Base-by-base conservation (phyloP, 2,888 invertebrate genomes). In the Druceiella hillmani region DNA sequence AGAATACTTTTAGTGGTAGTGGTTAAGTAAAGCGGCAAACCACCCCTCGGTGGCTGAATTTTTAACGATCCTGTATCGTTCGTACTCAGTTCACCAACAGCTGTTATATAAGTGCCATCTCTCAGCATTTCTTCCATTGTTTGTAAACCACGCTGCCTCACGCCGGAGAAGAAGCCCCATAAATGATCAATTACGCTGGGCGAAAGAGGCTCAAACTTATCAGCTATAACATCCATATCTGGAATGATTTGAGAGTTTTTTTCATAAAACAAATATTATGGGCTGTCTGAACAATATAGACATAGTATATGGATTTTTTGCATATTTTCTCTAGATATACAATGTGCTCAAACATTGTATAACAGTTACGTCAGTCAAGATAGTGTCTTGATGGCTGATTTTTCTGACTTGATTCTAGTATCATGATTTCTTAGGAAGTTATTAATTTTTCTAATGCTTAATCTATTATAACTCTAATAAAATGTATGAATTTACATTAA, bases 91-190 rank as follows among this genome's bases (percentile, higher is more conserved):
- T 90, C 81, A 9, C 93, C 93, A 35, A 92, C 79, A 3, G 78
- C 78, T 1, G 91, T 86, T 28, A 92, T 75, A 46, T 83, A 76
- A 32, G 87, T 82, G 10, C 88, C 90, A 53, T 86, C 85, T 1
- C 87, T 69, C 3, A 93, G 66, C 78, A 93, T 85, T 62, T 85
- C 83, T 58, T 93, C 93, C 31, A 88, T 89, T 4, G 87, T 85
- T 60, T 92, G 90, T 13, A 90, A 66, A 0, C 92, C 92, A 43
- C 87, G 78, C 54, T 87, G 86, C 1, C 86, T 74, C 11, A 89
- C 81, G 11, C 91, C 90, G 49, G 83, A 82, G 55, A 92, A 82
- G 59, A 89, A 87, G 2, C 89, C 89, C 77, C 89, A 84, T 13
- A 91, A 73, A 52, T 86, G 83, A 61, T 89, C 86, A 44, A 86